Evolutionary conservation across 2,888 invertebrate species (phyloP), one percentile per base, ranked within the genome.

Genomic region (Corythucha ciliata): DNA sequence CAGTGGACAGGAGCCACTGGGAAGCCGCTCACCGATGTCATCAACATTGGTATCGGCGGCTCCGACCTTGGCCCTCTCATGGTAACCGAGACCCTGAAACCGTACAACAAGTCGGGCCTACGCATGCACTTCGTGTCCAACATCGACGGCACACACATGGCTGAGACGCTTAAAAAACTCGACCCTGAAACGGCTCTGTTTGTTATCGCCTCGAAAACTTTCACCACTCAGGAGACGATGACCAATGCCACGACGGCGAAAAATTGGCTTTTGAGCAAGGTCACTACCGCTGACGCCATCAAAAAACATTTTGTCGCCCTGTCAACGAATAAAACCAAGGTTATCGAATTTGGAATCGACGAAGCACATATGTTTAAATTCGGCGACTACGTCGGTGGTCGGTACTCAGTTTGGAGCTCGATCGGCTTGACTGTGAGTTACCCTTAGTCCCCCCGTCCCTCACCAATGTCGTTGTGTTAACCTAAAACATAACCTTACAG

Each of bases 361-460:
- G 79, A 88, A 58, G 82, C 82, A 60, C 99, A 98, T 67, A 97
- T 98, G 94, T 99, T 99, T 72, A 96, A 87, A 20, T 99, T 99
- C 71, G 99, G 98, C 97, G 98, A 99, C 72, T 98, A 97, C 96
- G 98, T 98, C 37, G 98, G 98, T 27, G 98, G 98, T 61, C 52
- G 55, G 27, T 83, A 83, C 63, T 98, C 97, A 0, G 73, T 98
- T 8, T 98, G 98, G 98, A 98, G 97, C 0, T 98, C 98, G 3
- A 99, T 99, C 70, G 98, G 98, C 29, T 74, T 99, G 18, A 93
- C 96, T 3, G 96, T n/a, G n/a, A n/a, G n/a, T n/a, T n/a, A n/a
- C n/a, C n/a, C n/a, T n/a, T n/a, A n/a, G n/a, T n/a, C n/a, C n/a
- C n/a, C n/a, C n/a, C n/a, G n/a, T n/a, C n/a, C n/a, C n/a, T n/a